Base-by-base conservation (phyloP, 2,113 vertebrate species). In the Xenopus laevis region DNA sequence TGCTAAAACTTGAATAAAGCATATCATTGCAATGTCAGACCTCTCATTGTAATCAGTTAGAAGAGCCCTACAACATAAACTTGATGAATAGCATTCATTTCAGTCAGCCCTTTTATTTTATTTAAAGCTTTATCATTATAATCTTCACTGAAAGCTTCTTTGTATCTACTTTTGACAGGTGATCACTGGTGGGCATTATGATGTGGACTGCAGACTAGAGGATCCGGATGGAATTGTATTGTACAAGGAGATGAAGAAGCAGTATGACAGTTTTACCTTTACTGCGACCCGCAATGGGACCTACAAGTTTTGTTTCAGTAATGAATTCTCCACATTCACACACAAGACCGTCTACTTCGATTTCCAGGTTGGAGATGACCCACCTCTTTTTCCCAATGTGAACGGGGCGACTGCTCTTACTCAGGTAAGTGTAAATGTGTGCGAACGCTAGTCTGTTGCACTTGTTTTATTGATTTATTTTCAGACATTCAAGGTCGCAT, bases 301-400 rank as follows among this genome's bases (percentile, higher is more conserved):
- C 5, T 96, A 91, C 85, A 98, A 95, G 79, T 98, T 99, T 90
- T 99, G 97, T 86, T 99, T 99, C 90, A 98, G 96, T 84, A 99
- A 99, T 2, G 96, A 99, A 78, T 99, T 99, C 83, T 99, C 97
- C 78, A 99, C 97, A 70, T 99, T 99, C 79, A 99, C 96, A 9
- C 97, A 99, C 90, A 99, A 99, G 92, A 99, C 96, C 0, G 96
- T 99, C 44, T 99, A 98, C 85, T 99, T 99, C 57, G 97, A 99
- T 82, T 98, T 98, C 81, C 97, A 99, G 83, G 96, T 99, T 72
- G 96, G 97, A 65, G 97, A 99, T 79, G 97, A 99, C 71, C 96
- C 96, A 20, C 97, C 97, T 7, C 89, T 99, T 13, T 99, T 99
- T 81, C 96, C 96, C 71, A 98, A 94, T 73, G 97, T 98, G 87